Evolutionary conservation across 2,888 invertebrate genomes (phyloP).

Genomic region (Parochlus steinenii): DNA sequence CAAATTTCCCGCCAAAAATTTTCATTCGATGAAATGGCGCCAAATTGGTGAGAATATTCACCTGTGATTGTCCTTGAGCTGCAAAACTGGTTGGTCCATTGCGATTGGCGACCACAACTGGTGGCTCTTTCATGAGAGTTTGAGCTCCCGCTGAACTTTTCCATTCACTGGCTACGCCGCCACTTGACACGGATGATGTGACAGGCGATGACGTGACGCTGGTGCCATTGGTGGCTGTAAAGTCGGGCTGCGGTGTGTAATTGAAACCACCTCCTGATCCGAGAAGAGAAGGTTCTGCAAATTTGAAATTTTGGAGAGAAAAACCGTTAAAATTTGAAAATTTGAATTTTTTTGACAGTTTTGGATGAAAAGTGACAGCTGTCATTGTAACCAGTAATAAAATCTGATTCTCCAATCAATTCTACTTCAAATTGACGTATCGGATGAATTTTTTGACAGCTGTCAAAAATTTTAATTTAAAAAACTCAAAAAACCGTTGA

Average conservation of each 20-base stretch:
- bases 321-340: constrained; percentile 20
- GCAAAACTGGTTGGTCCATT: constrained; percentile 29
- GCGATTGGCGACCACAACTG: constrained; percentile 30
- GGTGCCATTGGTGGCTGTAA: constrained; percentile 16
- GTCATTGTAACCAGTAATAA: not conserved
- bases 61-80: constrained; percentile 27
- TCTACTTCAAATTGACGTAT: not conserved
- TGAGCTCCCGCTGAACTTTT: constrained; percentile 30
- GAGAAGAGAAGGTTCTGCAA: constrained; percentile 31
- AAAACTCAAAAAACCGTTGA: not conserved
- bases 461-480: constrained; percentile 4
- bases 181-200: constrained; percentile 32
- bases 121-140: constrained; percentile 43
- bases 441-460: not conserved
- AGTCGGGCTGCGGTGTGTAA: constrained; percentile 29
- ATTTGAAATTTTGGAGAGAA: constrained; percentile 24
- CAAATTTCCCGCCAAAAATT: too few species aligned
- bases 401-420: not conserved
- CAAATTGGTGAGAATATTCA: constrained; percentile 16
- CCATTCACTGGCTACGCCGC: constrained; percentile 26
- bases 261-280: constrained; percentile 29
- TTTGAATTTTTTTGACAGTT: constrained; percentile 4
- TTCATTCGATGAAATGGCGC: too few species aligned
- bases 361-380: not conserved
- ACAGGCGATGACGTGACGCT: constrained; percentile 30